These are phyloP conservation scores for Sceloporus tristichus DNA, from an alignment of 2,113 vertebrate genomes.

Conservation along the genomic window DNA sequence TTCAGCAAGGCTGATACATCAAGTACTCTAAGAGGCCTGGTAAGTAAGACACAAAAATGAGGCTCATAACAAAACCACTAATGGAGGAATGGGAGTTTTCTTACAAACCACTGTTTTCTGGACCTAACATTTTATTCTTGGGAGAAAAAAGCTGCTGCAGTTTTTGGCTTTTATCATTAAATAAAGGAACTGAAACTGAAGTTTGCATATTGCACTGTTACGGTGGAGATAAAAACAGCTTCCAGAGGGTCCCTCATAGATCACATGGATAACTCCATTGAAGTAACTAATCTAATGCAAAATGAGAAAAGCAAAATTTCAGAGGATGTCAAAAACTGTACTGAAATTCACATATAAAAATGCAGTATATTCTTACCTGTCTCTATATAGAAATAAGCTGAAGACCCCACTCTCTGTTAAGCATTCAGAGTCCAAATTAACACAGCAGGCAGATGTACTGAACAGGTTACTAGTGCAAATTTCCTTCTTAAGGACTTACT, in stretches of 20 bases:
- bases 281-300: neutral
- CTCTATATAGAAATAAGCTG: neutral
- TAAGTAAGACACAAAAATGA: neutral
- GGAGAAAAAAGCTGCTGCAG: neutral
- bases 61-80: neutral
- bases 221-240: neutral
- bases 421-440: neutral
- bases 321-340: neutral
- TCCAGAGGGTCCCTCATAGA: neutral
- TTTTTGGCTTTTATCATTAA: constrained; percentile 11
- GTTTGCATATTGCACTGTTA: neutral
- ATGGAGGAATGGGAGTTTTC: neutral
- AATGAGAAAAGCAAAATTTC: neutral
- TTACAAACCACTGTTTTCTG: constrained; percentile 7
- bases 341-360: neutral
- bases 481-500: neutral
- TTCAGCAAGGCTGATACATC: neutral
- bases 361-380: neutral
- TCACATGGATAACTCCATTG: neutral
- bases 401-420: neutral
- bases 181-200: neutral
- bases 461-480: neutral
- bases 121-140: neutral
- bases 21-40: neutral
- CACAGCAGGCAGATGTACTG: neutral